Conservation (phyloP, 2,888 invertebrate species). For the Anthoptus insignis region DNA sequence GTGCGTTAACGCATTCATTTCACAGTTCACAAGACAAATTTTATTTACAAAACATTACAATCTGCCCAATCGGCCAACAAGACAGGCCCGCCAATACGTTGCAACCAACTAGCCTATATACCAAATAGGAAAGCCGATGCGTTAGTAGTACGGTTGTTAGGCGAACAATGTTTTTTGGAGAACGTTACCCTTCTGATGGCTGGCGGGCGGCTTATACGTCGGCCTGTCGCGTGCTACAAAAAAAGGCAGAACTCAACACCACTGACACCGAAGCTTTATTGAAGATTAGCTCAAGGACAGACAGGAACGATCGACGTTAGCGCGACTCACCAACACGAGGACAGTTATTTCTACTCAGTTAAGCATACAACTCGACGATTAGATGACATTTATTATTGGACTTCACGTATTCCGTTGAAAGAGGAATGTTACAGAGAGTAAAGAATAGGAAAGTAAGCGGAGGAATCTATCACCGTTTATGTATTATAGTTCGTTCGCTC, state of each 20-base stretch:
- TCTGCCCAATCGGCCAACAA: slow-evolving; percentile 47
- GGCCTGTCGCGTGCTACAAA: slow-evolving; percentile 80
- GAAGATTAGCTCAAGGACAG: slow-evolving; percentile 47
- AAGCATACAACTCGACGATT: slow-evolving; percentile 41
- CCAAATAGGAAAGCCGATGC: slow-evolving; percentile 71
- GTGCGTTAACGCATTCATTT: slow-evolving; percentile 27
- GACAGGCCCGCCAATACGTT: slow-evolving; percentile 70
- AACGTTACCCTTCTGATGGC: slow-evolving; percentile 84
- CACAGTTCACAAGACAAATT: slow-evolving; percentile 2
- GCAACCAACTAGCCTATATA: slow-evolving; percentile 73
- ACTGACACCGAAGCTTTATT: slow-evolving; percentile 64
- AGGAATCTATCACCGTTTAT: slow-evolving; percentile 15
- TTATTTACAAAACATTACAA: slow-evolving; percentile 43
- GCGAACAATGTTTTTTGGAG: slow-evolving; percentile 65
- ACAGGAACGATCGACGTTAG: slow-evolving; percentile 47
- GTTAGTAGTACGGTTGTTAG: slow-evolving; percentile 75
- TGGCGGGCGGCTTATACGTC: slow-evolving; percentile 77
- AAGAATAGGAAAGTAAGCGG: slow-evolving; percentile 19
- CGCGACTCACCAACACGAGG: slow-evolving; percentile 47
- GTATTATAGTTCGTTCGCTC: too few relatives aligned
- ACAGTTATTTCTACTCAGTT: slow-evolving; percentile 44
- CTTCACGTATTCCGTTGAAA: slow-evolving; percentile 28
- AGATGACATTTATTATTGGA: too few relatives aligned
- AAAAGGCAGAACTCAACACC: slow-evolving; percentile 81
- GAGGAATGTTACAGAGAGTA: slow-evolving; percentile 38